Percentiles rank a stretch among this genome's conserved stretches.
Evolutionary conservation across 2,797 vertebrate species (phyloP).

Genomic region (Dicrostonyx torquatus): DNA sequence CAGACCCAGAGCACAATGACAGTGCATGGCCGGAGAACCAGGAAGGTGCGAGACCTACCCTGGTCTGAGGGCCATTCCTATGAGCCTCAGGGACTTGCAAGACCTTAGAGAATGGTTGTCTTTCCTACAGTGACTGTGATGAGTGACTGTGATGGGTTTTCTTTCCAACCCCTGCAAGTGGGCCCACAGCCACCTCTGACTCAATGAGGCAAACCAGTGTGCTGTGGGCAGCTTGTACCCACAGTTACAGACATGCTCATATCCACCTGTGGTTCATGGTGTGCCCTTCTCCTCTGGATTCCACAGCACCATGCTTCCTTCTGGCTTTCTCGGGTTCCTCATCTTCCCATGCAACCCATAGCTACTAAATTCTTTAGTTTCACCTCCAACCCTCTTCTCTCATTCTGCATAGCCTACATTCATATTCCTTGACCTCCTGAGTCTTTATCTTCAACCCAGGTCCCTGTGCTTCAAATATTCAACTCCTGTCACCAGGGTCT

Average conservation of each 20-base stretch:
- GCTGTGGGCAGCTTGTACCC: not conserved
- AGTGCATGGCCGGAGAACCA: not conserved
- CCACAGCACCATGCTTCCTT: not conserved
- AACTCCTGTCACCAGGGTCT: not conserved
- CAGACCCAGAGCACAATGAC: not conserved
- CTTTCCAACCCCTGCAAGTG: not conserved
- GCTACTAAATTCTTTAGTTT: not conserved
- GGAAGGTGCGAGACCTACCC: too few relatives aligned
- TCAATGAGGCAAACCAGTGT: not conserved
- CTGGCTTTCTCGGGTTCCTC: not conserved
- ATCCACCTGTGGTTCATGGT: not conserved
- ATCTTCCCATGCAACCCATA: not conserved
- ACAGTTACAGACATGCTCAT: not conserved
- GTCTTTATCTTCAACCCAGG: not conserved
- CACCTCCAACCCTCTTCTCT: not conserved
- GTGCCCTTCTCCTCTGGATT: not conserved
- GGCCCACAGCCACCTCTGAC: not conserved
- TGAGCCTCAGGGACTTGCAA: not conserved
- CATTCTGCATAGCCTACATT: not conserved
- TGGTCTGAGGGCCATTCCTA: not conserved
- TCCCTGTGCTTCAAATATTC: not conserved
- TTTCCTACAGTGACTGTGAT: not conserved
- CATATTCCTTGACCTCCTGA: not conserved
- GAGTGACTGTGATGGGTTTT: not conserved
- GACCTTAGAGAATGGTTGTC: not conserved